Conservation (phyloP, 1,140 invertebrate species). For the Rhagoletis zephyria region DNA sequence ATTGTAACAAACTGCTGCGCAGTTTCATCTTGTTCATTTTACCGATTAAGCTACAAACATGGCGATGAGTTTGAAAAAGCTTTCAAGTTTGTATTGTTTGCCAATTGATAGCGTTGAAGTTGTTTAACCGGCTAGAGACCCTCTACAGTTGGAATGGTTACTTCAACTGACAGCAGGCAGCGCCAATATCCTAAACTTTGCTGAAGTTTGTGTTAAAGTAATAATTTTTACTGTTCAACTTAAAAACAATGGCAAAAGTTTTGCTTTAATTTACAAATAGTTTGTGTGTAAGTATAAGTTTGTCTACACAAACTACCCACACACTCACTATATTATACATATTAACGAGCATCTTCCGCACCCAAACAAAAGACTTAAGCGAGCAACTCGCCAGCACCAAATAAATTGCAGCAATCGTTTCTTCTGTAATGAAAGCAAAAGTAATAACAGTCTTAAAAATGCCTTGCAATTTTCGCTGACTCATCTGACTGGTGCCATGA, state of each 20-base stretch:
- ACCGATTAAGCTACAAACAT: too few relatives aligned
- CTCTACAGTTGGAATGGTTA: neutral
- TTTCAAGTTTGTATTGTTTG: constrained; percentile 33
- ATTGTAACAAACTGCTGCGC: too few relatives aligned
- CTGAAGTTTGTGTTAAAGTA: neutral
- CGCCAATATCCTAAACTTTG: neutral
- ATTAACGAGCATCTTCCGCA: constrained; percentile 52
- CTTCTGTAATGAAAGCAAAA: constrained; percentile 5
- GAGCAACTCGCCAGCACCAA: neutral
- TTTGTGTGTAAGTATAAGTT: neutral
- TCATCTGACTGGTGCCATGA: neutral
- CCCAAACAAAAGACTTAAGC: constrained; percentile 44
- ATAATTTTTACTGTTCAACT: neutral
- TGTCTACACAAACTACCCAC: neutral
- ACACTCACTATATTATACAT: neutral
- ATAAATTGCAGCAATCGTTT: neutral
- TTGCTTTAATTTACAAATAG: neutral
- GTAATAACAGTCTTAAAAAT: constrained; percentile 28
- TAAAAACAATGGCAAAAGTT: neutral
- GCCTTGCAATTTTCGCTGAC: constrained; percentile 35
- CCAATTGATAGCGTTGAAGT: neutral
- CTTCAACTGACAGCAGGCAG: neutral
- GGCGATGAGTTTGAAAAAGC: neutral
- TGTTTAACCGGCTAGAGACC: constrained; percentile 7
- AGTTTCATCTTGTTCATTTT: too few relatives aligned